A percentile compares a stretch with the other conserved stretches of the same genome.
Conservation (phyloP, 37 sponge, comb jelly and placozoan species). For the Amphimedon queenslandica region DNA sequence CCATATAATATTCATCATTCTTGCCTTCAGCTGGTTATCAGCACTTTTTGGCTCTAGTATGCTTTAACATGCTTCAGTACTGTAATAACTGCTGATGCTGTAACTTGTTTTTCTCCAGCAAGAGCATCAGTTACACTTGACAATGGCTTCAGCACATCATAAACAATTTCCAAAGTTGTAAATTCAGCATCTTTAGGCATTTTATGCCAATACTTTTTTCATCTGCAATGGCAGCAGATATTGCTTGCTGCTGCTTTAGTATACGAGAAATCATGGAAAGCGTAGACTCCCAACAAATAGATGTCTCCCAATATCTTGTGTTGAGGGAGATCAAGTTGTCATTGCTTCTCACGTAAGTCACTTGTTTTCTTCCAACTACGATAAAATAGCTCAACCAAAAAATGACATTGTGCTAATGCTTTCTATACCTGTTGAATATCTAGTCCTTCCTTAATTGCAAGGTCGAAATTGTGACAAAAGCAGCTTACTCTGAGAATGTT, state of each 20-base stretch:
- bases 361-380: slow-evolving; percentile 36
- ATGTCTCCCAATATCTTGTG: slow-evolving; percentile 15
- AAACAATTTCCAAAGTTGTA: slow-evolving; percentile 25
- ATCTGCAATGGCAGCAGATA: slow-evolving; percentile 17
- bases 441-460: too few relatives aligned
- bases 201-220: slow-evolving; percentile 26
- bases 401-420: slow-evolving; percentile 22
- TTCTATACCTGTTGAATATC: slow-evolving; percentile 8
- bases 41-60: neutral
- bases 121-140: slow-evolving; percentile 26
- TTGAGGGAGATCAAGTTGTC: slow-evolving; percentile 23
- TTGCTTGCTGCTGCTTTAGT: slow-evolving; percentile 33
- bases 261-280: slow-evolving; percentile 25
- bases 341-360: slow-evolving; percentile 27
- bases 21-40: neutral
- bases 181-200: slow-evolving; percentile 30
- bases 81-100: slow-evolving; percentile 19
- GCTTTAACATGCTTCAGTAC: slow-evolving; percentile 14
- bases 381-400: slow-evolving; percentile 33
- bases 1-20: slow-evolving; percentile 9
- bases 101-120: slow-evolving; percentile 29
- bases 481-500: too few relatives aligned
- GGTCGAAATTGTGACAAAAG: too few relatives aligned
- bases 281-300: slow-evolving; percentile 20
- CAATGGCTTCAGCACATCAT: slow-evolving; percentile 30